Evolutionary conservation across 2,797 vertebrate genomes (phyloP).

Genomic region (Notolabrus celidotus): DNA sequence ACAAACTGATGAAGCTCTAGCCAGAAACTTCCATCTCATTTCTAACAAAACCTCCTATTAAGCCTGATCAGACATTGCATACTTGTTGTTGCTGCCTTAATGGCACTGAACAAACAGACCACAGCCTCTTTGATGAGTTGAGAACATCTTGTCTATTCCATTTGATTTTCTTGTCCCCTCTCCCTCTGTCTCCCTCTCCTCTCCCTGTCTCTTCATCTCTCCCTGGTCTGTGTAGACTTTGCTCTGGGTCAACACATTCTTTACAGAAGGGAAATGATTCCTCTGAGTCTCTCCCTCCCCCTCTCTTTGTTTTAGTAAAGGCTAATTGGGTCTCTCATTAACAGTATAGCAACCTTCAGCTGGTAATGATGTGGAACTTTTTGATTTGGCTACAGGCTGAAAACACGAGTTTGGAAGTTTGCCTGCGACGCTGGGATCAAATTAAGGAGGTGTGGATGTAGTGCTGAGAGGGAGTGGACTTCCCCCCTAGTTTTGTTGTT

Average conservation of each 20-base stretch:
- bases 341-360: constrained; percentile 77
- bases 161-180: background rate
- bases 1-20: no score
- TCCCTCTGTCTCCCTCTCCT: background rate
- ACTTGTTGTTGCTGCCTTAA: no score
- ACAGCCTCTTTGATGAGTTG: no score
- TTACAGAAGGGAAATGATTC: constrained; percentile 55
- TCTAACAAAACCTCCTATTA: no score
- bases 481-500: constrained; percentile 53
- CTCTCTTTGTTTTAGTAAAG: constrained; percentile 64
- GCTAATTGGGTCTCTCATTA: constrained; percentile 84
- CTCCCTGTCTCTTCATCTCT: background rate
- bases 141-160: no score
- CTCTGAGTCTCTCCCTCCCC: constrained; percentile 33
- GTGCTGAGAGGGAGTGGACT: constrained; percentile 19
- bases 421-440: constrained; percentile 42
- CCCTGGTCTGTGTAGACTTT: constrained; percentile 32
- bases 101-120: no score
- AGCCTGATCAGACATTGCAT: no score
- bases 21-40: no score
- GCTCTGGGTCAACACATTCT: constrained; percentile 66
- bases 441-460: constrained; percentile 54
- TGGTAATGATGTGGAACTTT: constrained; percentile 83
- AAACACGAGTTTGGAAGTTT: constrained; percentile 47
- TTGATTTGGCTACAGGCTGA: constrained; percentile 77